Conservation (phyloP, 1,140 invertebrate species). For the Apis mellifera region DNA sequence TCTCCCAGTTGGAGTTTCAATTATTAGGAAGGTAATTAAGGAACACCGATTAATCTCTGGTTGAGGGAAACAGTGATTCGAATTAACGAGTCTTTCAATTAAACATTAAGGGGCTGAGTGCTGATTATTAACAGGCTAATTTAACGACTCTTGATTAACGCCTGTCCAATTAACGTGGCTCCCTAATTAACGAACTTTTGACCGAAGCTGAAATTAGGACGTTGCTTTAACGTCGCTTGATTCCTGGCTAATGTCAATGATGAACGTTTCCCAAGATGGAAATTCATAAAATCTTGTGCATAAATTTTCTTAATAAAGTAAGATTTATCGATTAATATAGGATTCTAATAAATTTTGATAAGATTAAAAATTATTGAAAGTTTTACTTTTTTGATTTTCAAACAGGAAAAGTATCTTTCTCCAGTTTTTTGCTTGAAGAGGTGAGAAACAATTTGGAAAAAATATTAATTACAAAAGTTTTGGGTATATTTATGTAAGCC, state of each 20-base stretch:
- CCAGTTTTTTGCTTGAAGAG: too few species aligned
- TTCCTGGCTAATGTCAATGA: neutral
- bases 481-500: too few species aligned
- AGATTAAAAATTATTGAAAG: too few species aligned
- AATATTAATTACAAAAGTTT: too few species aligned
- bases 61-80: neutral
- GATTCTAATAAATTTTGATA: neutral
- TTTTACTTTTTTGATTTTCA: too few species aligned
- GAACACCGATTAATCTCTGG: neutral
- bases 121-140: conserved; percentile 30
- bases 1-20: neutral
- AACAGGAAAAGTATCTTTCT: too few species aligned
- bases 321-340: too few species aligned
- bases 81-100: conserved; percentile 23
- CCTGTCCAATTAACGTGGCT: conserved; percentile 9
- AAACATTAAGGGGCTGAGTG: neutral
- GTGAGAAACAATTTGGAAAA: too few species aligned
- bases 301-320: too few species aligned
- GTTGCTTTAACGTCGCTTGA: neutral
- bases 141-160: conserved; percentile 27
- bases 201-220: neutral
- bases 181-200: conserved; percentile 27
- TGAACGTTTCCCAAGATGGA: neutral
- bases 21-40: neutral
- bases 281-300: too few species aligned